phyloP scores from a whole-genome alignment of 2,797 vertebrate species.

The Myotis myotis region DNA sequence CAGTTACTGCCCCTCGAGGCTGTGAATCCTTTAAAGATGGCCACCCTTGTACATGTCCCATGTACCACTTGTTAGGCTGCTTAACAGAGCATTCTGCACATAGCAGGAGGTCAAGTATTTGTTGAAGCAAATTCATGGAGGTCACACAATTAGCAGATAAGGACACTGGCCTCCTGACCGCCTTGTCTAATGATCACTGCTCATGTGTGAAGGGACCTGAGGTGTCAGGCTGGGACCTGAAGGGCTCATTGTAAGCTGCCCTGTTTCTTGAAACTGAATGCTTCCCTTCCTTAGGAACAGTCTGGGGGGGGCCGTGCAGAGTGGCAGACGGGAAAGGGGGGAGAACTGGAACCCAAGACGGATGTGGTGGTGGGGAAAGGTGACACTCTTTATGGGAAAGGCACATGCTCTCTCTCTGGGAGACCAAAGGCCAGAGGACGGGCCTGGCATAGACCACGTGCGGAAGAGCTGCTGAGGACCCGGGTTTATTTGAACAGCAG shows the following conservation, averaged over 20 bases:
- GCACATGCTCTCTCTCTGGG: neutral
- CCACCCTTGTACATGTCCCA: neutral
- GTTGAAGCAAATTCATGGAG: neutral
- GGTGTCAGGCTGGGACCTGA: neutral
- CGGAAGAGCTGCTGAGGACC: neutral
- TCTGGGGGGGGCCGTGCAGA: neutral
- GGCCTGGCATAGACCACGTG: fast-evolving
- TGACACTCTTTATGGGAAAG: neutral
- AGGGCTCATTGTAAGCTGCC: neutral
- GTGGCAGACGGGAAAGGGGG: neutral
- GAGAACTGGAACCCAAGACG: neutral
- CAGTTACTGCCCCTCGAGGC: neutral
- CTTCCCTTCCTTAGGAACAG: neutral
- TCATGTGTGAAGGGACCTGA: neutral
- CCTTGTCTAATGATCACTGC: neutral
- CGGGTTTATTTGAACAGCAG: conserved; percentile 77
- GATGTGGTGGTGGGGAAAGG: neutral
- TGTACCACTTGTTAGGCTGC: neutral
- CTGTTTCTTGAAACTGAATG: neutral
- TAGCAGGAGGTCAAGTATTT: neutral
- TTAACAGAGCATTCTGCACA: neutral
- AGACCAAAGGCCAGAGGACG: neutral
- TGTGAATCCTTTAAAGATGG: neutral
- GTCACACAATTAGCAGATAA: neutral
- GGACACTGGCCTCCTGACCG: neutral